Evolutionary conservation across 2,888 invertebrate species (phyloP).

Genomic region (Polydrusus tereticollis): DNA sequence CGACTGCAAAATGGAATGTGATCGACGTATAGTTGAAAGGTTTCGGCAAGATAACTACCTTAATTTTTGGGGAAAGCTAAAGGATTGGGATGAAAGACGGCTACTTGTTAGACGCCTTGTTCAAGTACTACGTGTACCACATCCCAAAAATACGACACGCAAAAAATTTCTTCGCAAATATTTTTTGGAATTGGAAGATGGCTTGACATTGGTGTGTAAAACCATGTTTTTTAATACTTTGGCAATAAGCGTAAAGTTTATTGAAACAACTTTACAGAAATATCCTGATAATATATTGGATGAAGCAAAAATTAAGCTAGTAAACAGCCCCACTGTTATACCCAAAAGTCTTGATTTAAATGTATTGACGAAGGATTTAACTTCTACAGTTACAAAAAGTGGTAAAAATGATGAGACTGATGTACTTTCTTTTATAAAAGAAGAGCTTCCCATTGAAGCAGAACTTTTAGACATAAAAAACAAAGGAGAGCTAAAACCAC

Average conservation of each 20-base stretch:
- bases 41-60: conserved; percentile 43
- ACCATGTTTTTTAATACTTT: conserved; percentile 46
- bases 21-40: conserved; percentile 38
- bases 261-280: conserved; percentile 42
- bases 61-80: conserved; percentile 43
- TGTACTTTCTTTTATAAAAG: conserved; percentile 11
- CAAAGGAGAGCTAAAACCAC: conserved; percentile 33
- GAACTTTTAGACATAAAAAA: conserved; percentile 25
- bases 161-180: conserved; percentile 46
- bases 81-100: conserved; percentile 41
- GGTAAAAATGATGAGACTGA: conserved; percentile 10
- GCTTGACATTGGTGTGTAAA: conserved; percentile 38
- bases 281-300: conserved; percentile 40
- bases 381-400: not conserved
- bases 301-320: conserved; percentile 35
- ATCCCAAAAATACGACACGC: conserved; percentile 34
- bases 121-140: conserved; percentile 31
- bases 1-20: conserved; percentile 43
- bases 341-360: conserved; percentile 15
- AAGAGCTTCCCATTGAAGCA: conserved; percentile 29
- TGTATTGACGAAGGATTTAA: not conserved
- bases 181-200: conserved; percentile 41
- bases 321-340: conserved; percentile 21
- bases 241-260: conserved; percentile 43
- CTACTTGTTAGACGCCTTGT: conserved; percentile 30